A percentile compares a stretch with the other conserved stretches of the same genome.
These are phyloP conservation scores for Slavum lentiscoides DNA, from an alignment of 2,888 invertebrate species.

Conservation along the genomic window DNA sequence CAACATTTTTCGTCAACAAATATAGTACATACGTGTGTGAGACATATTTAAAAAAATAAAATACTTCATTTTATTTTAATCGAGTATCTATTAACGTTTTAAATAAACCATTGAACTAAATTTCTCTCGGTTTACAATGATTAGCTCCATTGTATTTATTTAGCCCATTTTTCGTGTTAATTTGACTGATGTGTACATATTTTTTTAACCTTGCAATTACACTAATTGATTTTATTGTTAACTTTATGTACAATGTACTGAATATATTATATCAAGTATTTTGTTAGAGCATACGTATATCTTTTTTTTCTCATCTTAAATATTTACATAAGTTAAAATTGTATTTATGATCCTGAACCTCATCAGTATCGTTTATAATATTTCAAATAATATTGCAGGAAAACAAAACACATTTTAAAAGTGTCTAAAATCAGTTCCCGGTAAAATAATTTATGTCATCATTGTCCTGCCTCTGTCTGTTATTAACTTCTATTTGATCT, in stretches of 20 bases:
- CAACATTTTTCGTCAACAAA: too few relatives aligned
- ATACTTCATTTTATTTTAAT: neutral
- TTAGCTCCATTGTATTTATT: conserved; percentile 18
- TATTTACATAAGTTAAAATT: neutral
- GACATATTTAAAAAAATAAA: too few relatives aligned
- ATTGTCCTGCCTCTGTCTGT: conserved; percentile 9
- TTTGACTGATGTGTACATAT: conserved; percentile 4
- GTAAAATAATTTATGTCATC: conserved; percentile 1
- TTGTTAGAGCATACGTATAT: too few relatives aligned
- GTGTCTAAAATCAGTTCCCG: neutral
- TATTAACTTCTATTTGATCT: conserved; percentile 28
- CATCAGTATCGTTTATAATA: neutral
- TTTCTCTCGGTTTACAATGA: neutral
- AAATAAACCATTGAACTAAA: neutral
- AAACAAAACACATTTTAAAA: neutral
- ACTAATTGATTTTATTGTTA: neutral
- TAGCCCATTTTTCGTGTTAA: conserved; percentile 6
- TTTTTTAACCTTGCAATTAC: conserved; percentile 12
- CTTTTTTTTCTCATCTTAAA: neutral
- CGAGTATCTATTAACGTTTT: neutral
- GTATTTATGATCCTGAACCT: neutral
- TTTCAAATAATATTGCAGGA: neutral
- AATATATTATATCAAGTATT: neutral
- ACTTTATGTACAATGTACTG: neutral
- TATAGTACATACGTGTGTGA: too few relatives aligned